Conservation (phyloP, 2,888 invertebrate species). For the Nomada goodeniana region DNA sequence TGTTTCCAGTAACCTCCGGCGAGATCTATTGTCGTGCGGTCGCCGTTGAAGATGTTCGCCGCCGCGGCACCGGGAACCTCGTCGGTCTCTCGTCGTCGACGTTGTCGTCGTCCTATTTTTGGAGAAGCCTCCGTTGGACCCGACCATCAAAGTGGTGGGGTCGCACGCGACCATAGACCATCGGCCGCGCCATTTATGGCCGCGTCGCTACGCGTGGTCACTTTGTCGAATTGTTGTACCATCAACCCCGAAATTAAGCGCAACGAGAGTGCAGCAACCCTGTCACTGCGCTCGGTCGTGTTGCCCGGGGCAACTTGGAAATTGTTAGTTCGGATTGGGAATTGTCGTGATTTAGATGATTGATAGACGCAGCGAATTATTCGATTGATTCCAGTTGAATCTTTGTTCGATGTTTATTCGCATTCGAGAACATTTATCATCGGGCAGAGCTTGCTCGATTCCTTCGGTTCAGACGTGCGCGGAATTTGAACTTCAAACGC, state of each 20-base stretch:
- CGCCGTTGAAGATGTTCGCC: slow-evolving; percentile 11
- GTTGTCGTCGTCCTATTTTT: slow-evolving; percentile 81
- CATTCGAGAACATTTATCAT: too few relatives aligned
- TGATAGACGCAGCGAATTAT: too few relatives aligned
- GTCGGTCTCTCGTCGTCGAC: slow-evolving; percentile 68
- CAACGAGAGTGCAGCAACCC: background rate
- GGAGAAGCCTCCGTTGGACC: slow-evolving; percentile 79
- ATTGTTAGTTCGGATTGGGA: too few relatives aligned
- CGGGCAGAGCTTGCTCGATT: too few relatives aligned
- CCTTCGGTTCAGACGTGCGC: too few relatives aligned
- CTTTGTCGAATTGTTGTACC: slow-evolving; percentile 63
- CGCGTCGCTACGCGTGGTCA: slow-evolving; percentile 76
- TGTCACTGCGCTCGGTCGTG: background rate
- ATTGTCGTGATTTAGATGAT: too few relatives aligned
- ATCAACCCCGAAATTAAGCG: slow-evolving; percentile 30
- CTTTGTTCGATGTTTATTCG: too few relatives aligned
- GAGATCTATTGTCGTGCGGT: slow-evolving; percentile 20
- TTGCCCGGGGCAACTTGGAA: background rate
- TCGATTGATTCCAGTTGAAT: too few relatives aligned
- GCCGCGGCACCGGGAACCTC: slow-evolving; percentile 43
- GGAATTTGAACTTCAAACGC: too few relatives aligned
- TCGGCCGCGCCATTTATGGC: slow-evolving; percentile 84
- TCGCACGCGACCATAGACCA: slow-evolving; percentile 78
- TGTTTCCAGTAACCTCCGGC: background rate
- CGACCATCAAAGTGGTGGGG: slow-evolving; percentile 74